Evolutionary conservation across 2,888 invertebrate species (phyloP), one percentile per base, ranked within the genome.

Genomic region (Callimorpha dominula): DNA sequence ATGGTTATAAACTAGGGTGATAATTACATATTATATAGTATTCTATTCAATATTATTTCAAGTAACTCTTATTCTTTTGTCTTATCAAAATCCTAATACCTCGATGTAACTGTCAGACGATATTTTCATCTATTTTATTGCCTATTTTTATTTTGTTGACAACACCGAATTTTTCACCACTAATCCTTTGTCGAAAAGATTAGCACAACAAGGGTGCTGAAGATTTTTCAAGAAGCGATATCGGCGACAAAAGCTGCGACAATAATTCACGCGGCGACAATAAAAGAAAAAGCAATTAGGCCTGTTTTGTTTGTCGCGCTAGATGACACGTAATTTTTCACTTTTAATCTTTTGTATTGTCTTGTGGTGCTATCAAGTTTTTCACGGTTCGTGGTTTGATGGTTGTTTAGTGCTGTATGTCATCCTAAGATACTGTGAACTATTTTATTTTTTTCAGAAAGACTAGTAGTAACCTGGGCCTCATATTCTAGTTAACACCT

Each of bases 241-340:
- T 88, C 86, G 85, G 81, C 83, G 78, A 88, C 91, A 91, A 90
- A 71, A 64, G 64, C 68, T 52, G 52, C 78, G 72, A 77, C 84
- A 77, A 74, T 75, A 82, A 80, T 74, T 79, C 78, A 78, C 75
- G 74, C 77, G 76, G 77, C 75, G 77, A 83, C 86, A 88, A 87
- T 88, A 89, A 90, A 89, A 89, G 88, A 89, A 86, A 74, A 83
- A 85, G 90, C 90, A 91, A 92, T 91, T 91, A 91, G 85, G 82
- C 77, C 81, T 86, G 90, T 92, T 91, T 92, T 91, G 89, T 91
- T 91, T 88, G 87, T 84, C 85, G 82, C 83, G 79, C 69, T 75
- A 78, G 82, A 80, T 76, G 81, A 78, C 80, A 75, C 75, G 81
- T 78, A 78, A 90, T 91, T 90, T 90, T 90, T 91, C 90, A 91